Conservation (phyloP, 2,888 invertebrate species). For the Chloroclystis v-ata region DNA sequence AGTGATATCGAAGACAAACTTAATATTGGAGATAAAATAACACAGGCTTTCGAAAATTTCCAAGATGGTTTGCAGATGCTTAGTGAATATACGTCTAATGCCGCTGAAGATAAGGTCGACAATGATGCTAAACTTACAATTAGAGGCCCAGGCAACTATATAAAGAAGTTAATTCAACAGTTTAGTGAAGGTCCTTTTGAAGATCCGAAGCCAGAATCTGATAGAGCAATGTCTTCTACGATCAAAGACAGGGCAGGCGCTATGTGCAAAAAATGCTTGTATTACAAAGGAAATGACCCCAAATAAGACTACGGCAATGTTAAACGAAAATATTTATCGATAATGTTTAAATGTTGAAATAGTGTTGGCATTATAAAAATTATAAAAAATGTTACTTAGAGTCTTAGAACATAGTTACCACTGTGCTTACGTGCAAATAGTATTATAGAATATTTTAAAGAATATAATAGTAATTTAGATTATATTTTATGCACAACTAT, state of each 20-base stretch:
- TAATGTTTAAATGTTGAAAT: neutral
- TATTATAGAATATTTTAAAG: slow-evolving; percentile 6
- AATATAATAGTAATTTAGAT: slow-evolving; percentile 8
- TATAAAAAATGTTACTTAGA: slow-evolving; percentile 3
- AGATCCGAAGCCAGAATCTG: slow-evolving; percentile 60
- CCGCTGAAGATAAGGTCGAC: slow-evolving; percentile 38
- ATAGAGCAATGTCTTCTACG: slow-evolving; percentile 53
- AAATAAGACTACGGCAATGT: slow-evolving; percentile 40
- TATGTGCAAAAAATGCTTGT: slow-evolving; percentile 73
- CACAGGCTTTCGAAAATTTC: slow-evolving; percentile 59
- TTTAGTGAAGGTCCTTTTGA: slow-evolving; percentile 70
- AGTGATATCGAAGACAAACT: slow-evolving; percentile 57
- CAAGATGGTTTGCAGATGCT: slow-evolving; percentile 62
- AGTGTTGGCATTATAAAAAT: neutral
- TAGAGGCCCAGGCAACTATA: slow-evolving; percentile 67
- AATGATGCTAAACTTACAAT: slow-evolving; percentile 60
- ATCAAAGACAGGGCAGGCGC: slow-evolving; percentile 70
- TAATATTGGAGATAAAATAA: slow-evolving; percentile 58
- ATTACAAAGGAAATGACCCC: slow-evolving; percentile 66
- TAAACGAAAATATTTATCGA: slow-evolving; percentile 7
- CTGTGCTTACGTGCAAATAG: slow-evolving; percentile 17
- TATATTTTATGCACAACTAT: slow-evolving; percentile 15
- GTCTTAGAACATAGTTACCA: neutral
- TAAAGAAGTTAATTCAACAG: slow-evolving; percentile 70
- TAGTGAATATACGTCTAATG: slow-evolving; percentile 42